phyloP scores from a whole-genome alignment of 2,113 vertebrate species.

The Oryzias woworae region DNA sequence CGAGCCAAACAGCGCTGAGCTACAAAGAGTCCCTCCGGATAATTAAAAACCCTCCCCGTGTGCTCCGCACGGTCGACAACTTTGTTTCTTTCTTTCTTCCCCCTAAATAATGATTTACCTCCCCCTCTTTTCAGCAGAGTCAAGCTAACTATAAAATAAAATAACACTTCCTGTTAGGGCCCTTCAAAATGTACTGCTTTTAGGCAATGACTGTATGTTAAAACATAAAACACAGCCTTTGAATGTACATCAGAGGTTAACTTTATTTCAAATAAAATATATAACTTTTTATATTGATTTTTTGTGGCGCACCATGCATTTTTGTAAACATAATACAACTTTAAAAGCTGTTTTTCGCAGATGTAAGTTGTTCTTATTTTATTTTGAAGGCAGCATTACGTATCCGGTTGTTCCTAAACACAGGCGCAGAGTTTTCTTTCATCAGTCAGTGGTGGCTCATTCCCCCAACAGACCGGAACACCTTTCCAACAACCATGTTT shows the following conservation, averaged over 20 bases:
- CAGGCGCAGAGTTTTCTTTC: conserved; percentile 39
- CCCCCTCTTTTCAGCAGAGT: conserved; percentile 54
- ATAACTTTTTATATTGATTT: not conserved
- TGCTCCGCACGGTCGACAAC: conserved; percentile 64
- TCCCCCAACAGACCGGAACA: conserved; percentile 68
- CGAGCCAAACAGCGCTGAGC: conserved; percentile 25
- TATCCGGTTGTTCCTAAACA: not conserved
- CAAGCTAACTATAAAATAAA: not conserved
- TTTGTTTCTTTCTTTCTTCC: conserved; percentile 80
- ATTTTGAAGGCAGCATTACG: conserved; percentile 7
- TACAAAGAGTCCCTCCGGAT: conserved; percentile 36
- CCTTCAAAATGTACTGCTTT: conserved; percentile 27
- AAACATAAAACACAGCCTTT: fast-evolving
- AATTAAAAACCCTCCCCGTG: conserved; percentile 65
- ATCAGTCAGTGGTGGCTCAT: conserved; percentile 52
- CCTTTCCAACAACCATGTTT: conserved; percentile 74
- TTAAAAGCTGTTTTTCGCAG: fast-evolving
- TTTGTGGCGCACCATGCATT: no score
- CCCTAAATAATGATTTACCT: conserved; percentile 75
- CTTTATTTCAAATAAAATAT: not conserved
- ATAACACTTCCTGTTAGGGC: not conserved
- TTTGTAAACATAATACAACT: no score
- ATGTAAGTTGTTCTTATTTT: not conserved
- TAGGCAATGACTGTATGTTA: not conserved
- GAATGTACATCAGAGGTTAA: fast-evolving